These are phyloP conservation scores for Tiliacea citrago DNA, from an alignment of 2,888 invertebrate species.

Conservation along the genomic window DNA sequence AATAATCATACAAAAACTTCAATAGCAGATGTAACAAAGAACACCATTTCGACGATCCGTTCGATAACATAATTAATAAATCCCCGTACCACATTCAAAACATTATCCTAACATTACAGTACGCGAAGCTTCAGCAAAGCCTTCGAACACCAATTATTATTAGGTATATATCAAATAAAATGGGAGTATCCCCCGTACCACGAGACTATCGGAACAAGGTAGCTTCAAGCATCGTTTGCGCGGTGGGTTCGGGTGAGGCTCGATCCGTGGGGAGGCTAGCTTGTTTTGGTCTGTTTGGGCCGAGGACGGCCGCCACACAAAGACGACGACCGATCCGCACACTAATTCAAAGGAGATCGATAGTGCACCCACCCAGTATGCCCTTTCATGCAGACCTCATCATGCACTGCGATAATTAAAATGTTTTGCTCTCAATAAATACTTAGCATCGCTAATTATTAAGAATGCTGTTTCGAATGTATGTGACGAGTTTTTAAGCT, in stretches of 20 bases:
- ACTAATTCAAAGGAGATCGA: conserved; percentile 91
- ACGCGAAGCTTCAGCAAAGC: conserved; percentile 16
- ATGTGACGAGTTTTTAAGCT: neutral
- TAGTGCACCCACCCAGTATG: conserved; percentile 87
- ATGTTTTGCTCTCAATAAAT: conserved; percentile 73
- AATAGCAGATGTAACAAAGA: neutral
- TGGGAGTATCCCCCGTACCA: conserved; percentile 76
- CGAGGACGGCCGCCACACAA: conserved; percentile 88
- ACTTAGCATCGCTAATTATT: conserved; percentile 52
- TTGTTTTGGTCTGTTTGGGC: conserved; percentile 91
- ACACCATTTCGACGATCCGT: neutral
- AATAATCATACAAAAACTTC: conserved; percentile 13
- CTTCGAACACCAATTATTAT: conserved; percentile 51
- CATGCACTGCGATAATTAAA: conserved; percentile 83
- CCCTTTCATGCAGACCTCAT: conserved; percentile 86
- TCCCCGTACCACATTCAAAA: conserved; percentile 31
- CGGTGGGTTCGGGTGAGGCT: conserved; percentile 73
- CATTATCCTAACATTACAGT: conserved; percentile 24
- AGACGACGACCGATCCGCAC: conserved; percentile 90
- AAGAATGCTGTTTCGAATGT: conserved; percentile 23
- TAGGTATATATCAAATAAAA: conserved; percentile 68
- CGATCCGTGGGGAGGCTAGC: conserved; percentile 73
- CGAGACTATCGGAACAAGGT: conserved; percentile 80
- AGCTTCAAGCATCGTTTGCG: conserved; percentile 79
- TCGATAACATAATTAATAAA: conserved; percentile 23